These are phyloP conservation scores for Macrotrachela quadricornifera DNA, from an alignment of 1,140 invertebrate genomes.

Conservation along the genomic window DNA sequence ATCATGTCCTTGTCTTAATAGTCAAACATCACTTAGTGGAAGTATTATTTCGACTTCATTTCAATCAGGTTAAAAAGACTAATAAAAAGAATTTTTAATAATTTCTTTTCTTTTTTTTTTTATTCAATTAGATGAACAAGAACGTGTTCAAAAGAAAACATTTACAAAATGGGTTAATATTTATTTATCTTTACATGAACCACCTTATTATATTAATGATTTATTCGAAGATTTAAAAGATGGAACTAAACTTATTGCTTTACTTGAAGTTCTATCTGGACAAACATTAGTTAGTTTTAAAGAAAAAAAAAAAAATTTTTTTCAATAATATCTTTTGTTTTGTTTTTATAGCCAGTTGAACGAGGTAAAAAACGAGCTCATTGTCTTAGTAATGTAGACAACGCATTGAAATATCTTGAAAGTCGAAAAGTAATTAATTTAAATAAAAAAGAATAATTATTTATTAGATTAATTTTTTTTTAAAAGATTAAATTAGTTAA, in stretches of 20 bases:
- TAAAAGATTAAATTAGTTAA: conserved; percentile 48
- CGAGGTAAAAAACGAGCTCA: conserved; percentile 99
- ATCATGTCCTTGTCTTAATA: no score
- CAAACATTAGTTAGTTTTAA: conserved; percentile 82
- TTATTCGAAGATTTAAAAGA: conserved; percentile 84
- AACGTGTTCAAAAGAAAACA: conserved; percentile 93
- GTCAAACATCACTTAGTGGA: no score
- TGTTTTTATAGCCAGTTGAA: no score
- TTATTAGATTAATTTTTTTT: no score
- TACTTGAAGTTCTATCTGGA: conserved; percentile 93
- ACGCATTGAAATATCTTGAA: conserved; percentile 82
- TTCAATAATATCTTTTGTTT: no score
- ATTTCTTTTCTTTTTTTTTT: no score
- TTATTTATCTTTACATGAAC: conserved; percentile 64
- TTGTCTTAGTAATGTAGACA: conserved; percentile 97
- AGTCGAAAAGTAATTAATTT: conserved; percentile 73
- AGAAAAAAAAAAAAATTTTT: conserved; percentile 46
- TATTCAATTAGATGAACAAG: conserved; percentile 56
- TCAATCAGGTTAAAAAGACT: no score
- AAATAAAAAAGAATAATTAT: no score
- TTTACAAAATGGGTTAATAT: conserved; percentile 99
- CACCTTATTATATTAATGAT: conserved; percentile 63
- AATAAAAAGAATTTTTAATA: no score
- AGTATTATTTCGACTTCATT: no score
- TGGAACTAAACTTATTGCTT: conserved; percentile 76